These are phyloP conservation scores for Crossocerus cetratus DNA, from an alignment of 2,888 invertebrate species.

Conservation along the genomic window DNA sequence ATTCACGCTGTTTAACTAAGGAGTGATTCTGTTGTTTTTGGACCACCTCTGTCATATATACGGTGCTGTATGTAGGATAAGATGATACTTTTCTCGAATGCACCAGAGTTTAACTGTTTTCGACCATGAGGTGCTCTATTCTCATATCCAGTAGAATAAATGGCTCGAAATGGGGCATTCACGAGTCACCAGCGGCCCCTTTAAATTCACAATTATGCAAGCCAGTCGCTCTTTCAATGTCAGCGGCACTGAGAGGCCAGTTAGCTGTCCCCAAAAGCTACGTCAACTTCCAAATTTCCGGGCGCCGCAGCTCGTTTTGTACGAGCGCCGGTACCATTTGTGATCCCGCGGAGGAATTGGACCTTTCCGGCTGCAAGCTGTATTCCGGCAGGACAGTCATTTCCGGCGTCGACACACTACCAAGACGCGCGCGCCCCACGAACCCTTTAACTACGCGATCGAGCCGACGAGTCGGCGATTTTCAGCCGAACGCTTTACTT, in stretches of 20 bases:
- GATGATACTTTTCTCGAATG: too few species aligned
- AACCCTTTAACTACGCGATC: constrained; percentile 14
- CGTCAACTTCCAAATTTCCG: constrained; percentile 71
- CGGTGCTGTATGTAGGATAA: too few species aligned
- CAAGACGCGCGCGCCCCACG: constrained; percentile 39
- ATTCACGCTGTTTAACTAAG: neutral
- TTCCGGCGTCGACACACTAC: constrained; percentile 66
- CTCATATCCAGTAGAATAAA: too few species aligned
- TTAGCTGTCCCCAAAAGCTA: constrained; percentile 35
- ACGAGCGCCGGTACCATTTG: constrained; percentile 58
- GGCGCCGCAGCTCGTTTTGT: constrained; percentile 28
- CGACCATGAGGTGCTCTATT: too few species aligned
- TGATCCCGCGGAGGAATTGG: constrained; percentile 71
- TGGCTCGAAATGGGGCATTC: too few species aligned
- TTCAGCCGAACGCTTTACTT: neutral
- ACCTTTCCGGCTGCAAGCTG: constrained; percentile 68
- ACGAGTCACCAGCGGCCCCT: too few species aligned
- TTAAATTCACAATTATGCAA: constrained; percentile 22
- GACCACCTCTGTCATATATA: too few species aligned
- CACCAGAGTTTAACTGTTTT: too few species aligned
- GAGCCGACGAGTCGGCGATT: neutral
- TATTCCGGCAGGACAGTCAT: constrained; percentile 63
- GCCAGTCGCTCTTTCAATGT: constrained; percentile 49
- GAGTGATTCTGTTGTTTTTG: too few species aligned
- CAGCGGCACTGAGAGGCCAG: constrained; percentile 6